Evolutionary conservation across 2,888 invertebrate species (phyloP), one percentile per base, ranked within the genome.

Genomic region (Sarcophaga carnaria): DNA sequence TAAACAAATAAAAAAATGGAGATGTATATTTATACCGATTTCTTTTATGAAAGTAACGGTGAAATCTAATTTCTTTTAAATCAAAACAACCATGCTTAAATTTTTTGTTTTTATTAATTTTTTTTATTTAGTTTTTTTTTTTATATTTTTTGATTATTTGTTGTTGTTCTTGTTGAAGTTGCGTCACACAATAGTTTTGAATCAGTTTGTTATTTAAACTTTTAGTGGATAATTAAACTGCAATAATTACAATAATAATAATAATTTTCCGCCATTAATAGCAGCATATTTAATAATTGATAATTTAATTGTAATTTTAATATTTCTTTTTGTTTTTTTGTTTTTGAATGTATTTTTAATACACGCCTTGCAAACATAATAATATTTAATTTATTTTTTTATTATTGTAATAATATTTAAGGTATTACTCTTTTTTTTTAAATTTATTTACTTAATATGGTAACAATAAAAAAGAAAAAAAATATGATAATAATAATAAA

Each of bases 341-440:
- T 54, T 80, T 83, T 83, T 86, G 83, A 62, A 81, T 86, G 86
- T 62, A 86, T 83, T 83, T 86, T 78, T 6, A 83, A 86, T 78
- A 83, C 80, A 83, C 59, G 25, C 37, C 80, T 80, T 72, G 76
- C 76, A 74, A 86, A 83, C 67, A 74, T 37, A 72, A 69, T 70
- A 54, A 54, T 54, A 54, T 14, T 54, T 54, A 12, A 14, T 54
- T 54, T 54, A 4, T 71, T 20, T n/a, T 49, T 67, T 45, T 59
- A 45, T 74, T 74, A 12, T 45, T 70, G 37, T 71, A 79, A 82
- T 83, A 74, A 77, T 77, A 80, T 54, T 54, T 54, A 17, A 54
- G 17, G 3, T 1, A 4, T 63, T 69, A 70, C 2, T 37, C 37
- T 10, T 37, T 37, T 37, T 37, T 37, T 37, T 37, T 37, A 6